These are phyloP conservation scores for Ricordea florida DNA, from an alignment of 92 coral and sea anemone species.

Conservation along the genomic window DNA sequence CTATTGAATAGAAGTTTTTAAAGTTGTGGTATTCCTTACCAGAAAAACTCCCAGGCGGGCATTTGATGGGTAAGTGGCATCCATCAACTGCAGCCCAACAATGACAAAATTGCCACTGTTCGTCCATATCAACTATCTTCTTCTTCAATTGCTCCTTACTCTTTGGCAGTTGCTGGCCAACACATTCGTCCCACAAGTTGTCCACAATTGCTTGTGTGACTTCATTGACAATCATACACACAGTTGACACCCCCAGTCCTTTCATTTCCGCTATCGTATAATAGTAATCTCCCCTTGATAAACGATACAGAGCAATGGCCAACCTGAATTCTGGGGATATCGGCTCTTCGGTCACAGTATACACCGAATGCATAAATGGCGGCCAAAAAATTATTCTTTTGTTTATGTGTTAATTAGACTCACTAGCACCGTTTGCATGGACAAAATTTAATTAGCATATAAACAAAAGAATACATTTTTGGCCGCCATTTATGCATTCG, in stretches of 20 bases:
- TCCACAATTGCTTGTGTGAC: slow-evolving; percentile 24
- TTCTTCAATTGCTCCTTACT: slow-evolving; percentile 5
- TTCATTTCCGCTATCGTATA: no score
- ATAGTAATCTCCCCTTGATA: slow-evolving; percentile 54
- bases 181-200: slow-evolving; percentile 32
- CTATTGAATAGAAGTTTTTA: no score
- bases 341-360: slow-evolving; percentile 32
- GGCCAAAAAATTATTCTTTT: no score
- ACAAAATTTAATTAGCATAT: no score
- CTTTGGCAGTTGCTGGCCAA: slow-evolving; percentile 9
- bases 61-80: slow-evolving; percentile 8
- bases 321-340: slow-evolving; percentile 48
- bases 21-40: no score
- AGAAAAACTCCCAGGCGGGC: no score
- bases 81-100: slow-evolving; percentile 44
- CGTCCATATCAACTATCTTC: slow-evolving; percentile 48
- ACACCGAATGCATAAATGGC: no score
- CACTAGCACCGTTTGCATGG: no score
- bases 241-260: slow-evolving; percentile 47
- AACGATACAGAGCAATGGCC: slow-evolving; percentile 51
- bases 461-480: no score
- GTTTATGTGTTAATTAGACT: no score
- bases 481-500: no score
- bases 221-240: slow-evolving; percentile 18
- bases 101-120: slow-evolving; percentile 26